Evolutionary conservation across 2,888 invertebrate species (phyloP), one percentile per base, ranked within the genome.

Genomic region (Phengaris arion): DNA sequence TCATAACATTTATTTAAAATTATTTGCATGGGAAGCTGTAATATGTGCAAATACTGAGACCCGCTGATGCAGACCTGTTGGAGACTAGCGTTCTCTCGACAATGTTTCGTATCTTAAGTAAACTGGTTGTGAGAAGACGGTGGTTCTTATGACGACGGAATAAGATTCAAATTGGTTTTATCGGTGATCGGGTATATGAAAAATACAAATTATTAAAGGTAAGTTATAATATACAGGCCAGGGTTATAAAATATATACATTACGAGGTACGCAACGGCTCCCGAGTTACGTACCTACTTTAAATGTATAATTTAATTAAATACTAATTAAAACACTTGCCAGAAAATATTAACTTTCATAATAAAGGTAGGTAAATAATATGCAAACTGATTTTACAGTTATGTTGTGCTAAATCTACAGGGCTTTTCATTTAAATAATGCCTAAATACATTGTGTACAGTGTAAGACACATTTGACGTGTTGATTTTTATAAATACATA

Each of bases 151-250:
- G 35, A 6, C 15, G 22, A 35, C 13, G 12, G 13, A 55, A 51
- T 75, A 75, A 12, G 48, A 15, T 51, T 70, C 57, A 51, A 70
- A 48, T 57, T 70, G 15, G 57, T 7, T 45, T 7, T 10, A n/a
- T 4, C 57, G 84, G 57, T 86, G 83, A 80, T 82, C 81, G 85
- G 77, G 10, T 9, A 70, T 22, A 72, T 52, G 72, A 72, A 72
- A 72, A 72, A 22, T 52, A 72, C 84, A 87, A 88, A 89, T 89
- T 91, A 89, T 89, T 84, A 89, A 87, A 90, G 89, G 86, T 87
- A 81, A 86, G 89, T 90, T 90, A 54, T 90, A 89, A 89, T 90
- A 91, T 90, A 91, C 89, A 86, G 88, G 89, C 89, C 89, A 86
- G 84, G 86, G 85, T 83, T 85, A 88, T 91, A 91, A 91, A 91